Conservation (phyloP, 2,113 vertebrate species). For the Zapornia atra region DNA sequence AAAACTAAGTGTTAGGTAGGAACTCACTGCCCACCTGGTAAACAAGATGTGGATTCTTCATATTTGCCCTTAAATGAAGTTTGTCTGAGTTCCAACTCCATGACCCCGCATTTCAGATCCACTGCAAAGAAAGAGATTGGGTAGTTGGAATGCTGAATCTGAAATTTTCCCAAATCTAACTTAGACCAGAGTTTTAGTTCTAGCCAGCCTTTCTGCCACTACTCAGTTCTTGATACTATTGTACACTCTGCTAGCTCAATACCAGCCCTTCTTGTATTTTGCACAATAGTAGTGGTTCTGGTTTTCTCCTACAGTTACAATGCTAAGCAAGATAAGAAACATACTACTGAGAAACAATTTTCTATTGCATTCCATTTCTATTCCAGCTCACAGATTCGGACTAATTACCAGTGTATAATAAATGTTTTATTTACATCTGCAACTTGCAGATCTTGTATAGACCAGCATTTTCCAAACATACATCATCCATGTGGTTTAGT, state of each 20-base stretch:
- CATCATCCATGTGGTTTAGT: neutral
- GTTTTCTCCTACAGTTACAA: neutral
- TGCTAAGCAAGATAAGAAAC: neutral
- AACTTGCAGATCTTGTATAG: neutral
- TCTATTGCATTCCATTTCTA: neutral
- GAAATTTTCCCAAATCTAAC: neutral
- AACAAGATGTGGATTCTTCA: neutral
- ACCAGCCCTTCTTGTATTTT: neutral
- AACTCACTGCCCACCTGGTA: neutral
- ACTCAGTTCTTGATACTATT: neutral
- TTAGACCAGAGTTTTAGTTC: neutral
- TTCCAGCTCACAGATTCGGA: neutral
- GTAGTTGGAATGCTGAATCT: neutral
- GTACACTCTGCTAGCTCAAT: no score
- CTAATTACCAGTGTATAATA: neutral
- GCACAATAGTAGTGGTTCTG: neutral
- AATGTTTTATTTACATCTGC: neutral
- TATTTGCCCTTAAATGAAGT: neutral
- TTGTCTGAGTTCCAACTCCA: neutral
- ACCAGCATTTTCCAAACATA: neutral
- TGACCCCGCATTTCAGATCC: neutral
- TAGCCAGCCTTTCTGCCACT: neutral
- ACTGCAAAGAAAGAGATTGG: neutral
- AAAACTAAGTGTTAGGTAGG: neutral
- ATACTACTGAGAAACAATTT: neutral